phyloP scores from a whole-genome alignment of 2,888 invertebrate genomes.

The Polyommatus iphigenia region DNA sequence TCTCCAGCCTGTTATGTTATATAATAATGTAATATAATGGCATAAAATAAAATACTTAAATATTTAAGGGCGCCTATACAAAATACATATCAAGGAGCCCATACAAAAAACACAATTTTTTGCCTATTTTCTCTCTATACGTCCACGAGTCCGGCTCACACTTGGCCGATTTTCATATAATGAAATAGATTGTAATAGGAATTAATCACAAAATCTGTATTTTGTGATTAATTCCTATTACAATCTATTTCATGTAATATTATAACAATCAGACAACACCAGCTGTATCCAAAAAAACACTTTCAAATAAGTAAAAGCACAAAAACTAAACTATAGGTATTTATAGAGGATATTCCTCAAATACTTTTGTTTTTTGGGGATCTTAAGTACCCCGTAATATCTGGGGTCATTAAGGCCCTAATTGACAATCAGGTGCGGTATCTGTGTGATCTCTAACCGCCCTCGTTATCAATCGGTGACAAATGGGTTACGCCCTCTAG shows the following conservation, averaged over 20 bases:
- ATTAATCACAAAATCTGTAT: no score
- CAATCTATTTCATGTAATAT: neutral
- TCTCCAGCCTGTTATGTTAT: no score
- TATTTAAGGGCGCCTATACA: no score
- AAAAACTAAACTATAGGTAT: neutral
- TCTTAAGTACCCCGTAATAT: conserved; percentile 15
- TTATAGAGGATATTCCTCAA: conserved; percentile 1
- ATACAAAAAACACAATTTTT: no score
- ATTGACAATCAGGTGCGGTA: conserved; percentile 26
- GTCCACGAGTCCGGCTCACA: no score
- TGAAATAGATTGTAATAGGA: no score
- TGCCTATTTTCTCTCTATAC: no score
- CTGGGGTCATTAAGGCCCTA: conserved; percentile 23
- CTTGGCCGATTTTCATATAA: no score
- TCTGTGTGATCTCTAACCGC: conserved; percentile 2
- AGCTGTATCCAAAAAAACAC: neutral
- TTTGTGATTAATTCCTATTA: no score
- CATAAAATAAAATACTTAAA: no score
- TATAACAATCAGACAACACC: neutral
- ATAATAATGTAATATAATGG: no score
- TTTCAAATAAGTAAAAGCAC: neutral
- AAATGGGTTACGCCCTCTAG: conserved; percentile 65
- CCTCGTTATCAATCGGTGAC: conserved; percentile 66
- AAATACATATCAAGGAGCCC: no score
- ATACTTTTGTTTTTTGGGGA: conserved; percentile 1